Evolutionary conservation across 2,113 vertebrate genomes (phyloP).

Genomic region (Alethe diademata): DNA sequence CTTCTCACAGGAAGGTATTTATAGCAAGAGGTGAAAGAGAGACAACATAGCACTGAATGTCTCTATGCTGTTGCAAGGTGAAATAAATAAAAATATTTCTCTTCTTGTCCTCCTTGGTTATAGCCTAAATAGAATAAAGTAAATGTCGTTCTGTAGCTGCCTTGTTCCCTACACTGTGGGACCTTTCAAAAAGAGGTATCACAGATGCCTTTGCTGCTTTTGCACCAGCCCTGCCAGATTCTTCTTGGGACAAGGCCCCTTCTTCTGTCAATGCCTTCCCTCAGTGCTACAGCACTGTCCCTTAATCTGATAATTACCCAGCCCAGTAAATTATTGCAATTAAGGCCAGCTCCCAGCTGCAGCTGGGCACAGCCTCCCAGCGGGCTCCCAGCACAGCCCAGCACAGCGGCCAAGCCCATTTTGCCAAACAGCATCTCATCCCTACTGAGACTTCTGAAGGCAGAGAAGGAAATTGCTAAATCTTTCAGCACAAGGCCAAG

Average conservation of each 20-base stretch:
- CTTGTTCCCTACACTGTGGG: neutral
- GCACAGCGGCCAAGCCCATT: neutral
- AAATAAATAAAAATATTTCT: constrained; percentile 18
- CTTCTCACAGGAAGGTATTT: neutral
- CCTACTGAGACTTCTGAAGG: neutral
- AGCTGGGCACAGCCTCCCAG: neutral
- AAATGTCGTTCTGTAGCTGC: neutral
- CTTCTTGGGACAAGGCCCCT: neutral
- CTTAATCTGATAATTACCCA: neutral
- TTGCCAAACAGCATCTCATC: neutral
- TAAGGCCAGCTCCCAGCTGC: constrained; percentile 40
- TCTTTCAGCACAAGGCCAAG: neutral
- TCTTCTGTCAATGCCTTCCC: neutral
- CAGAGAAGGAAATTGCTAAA: neutral
- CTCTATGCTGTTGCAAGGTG: neutral
- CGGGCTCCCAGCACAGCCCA: neutral
- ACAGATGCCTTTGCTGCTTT: neutral
- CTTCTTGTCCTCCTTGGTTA: neutral
- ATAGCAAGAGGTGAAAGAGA: constrained; percentile 33
- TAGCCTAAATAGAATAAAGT: neutral
- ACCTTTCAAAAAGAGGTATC: neutral
- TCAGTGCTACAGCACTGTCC: neutral
- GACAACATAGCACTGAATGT: neutral
- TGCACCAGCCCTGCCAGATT: neutral
- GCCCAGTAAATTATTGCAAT: constrained; percentile 51